Conservation (phyloP, 2,888 invertebrate genomes). For the Eugnorisma glareosa region DNA sequence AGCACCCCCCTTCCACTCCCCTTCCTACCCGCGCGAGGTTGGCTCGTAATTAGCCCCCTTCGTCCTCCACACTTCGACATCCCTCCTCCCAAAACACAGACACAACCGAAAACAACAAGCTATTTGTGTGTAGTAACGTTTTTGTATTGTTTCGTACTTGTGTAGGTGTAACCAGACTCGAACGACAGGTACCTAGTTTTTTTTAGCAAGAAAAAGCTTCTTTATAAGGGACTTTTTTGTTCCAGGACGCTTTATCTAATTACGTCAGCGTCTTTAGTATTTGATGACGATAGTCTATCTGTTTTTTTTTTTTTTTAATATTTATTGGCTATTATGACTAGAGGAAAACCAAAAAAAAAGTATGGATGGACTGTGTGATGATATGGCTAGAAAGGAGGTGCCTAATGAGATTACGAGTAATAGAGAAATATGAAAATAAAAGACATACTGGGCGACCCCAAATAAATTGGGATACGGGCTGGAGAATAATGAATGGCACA, state of each 20-base stretch:
- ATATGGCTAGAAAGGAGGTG: not conserved
- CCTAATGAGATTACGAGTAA: not conserved
- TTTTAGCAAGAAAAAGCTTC: not conserved
- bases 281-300: not conserved
- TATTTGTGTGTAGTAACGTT: slow-evolving; percentile 70
- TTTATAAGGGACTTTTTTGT: not conserved
- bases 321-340: not conserved
- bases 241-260: not conserved
- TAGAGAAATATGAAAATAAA: not conserved
- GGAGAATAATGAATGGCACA: not conserved
- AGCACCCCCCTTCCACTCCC: slow-evolving; percentile 51
- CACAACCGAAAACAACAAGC: slow-evolving; percentile 79
- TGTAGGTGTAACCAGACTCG: slow-evolving; percentile 42
- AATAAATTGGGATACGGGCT: not conserved
- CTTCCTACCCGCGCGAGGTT: slow-evolving; percentile 46
- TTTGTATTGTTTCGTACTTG: slow-evolving; percentile 61
- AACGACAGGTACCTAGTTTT: slow-evolving; percentile 2
- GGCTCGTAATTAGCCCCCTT: slow-evolving; percentile 79
- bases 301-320: slow-evolving; percentile 15
- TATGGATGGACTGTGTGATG: not conserved
- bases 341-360: not conserved
- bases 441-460: not conserved
- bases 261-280: not conserved
- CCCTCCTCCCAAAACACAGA: slow-evolving; percentile 77
- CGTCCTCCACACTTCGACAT: slow-evolving; percentile 60